Evolutionary conservation across 2,888 invertebrate species (phyloP).

Genomic region (Desoria tigrina): DNA sequence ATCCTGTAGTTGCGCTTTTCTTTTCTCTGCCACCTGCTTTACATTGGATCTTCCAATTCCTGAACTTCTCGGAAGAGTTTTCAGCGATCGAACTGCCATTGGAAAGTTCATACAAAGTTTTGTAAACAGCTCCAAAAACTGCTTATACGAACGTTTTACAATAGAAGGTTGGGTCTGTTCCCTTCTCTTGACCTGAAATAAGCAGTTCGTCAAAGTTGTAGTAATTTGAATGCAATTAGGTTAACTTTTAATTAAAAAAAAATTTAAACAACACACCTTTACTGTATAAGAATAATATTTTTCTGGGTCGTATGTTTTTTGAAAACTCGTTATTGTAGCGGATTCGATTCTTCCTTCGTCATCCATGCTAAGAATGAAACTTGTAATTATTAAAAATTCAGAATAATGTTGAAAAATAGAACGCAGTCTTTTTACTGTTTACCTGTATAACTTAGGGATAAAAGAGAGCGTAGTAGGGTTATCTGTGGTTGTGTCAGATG

Average conservation of each 20-base stretch:
- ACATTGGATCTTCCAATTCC: slow-evolving; percentile 82
- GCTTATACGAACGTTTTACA: slow-evolving; percentile 91
- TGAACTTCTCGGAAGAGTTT: slow-evolving; percentile 53
- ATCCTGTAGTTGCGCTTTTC: slow-evolving; percentile 83
- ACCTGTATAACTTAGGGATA: slow-evolving; percentile 92
- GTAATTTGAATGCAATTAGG: slow-evolving; percentile 1
- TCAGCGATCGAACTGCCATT: slow-evolving; percentile 62
- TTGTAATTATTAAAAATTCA: slow-evolving; percentile 12
- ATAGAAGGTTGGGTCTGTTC: slow-evolving; percentile 82
- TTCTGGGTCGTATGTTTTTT: slow-evolving; percentile 94
- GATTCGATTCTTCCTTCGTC: slow-evolving; percentile 85
- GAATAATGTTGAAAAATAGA: neutral
- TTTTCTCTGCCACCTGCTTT: slow-evolving; percentile 88
- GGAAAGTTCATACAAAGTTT: slow-evolving; percentile 91
- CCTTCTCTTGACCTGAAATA: slow-evolving; percentile 74
- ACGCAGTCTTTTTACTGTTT: slow-evolving; percentile 58
- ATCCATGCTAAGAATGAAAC: slow-evolving; percentile 65
- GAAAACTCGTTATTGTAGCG: slow-evolving; percentile 83
- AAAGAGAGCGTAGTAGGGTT: slow-evolving; percentile 80
- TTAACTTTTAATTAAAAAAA: neutral
- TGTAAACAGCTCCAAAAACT: slow-evolving; percentile 94
- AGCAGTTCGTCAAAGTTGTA: neutral
- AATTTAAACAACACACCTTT: slow-evolving; percentile 34
- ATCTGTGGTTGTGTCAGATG: slow-evolving; percentile 72
- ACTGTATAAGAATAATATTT: slow-evolving; percentile 93